Evolutionary conservation across 1,140 invertebrate species (phyloP), one percentile per base, ranked within the genome.

Genomic region (Archegozetes longisetosus): DNA sequence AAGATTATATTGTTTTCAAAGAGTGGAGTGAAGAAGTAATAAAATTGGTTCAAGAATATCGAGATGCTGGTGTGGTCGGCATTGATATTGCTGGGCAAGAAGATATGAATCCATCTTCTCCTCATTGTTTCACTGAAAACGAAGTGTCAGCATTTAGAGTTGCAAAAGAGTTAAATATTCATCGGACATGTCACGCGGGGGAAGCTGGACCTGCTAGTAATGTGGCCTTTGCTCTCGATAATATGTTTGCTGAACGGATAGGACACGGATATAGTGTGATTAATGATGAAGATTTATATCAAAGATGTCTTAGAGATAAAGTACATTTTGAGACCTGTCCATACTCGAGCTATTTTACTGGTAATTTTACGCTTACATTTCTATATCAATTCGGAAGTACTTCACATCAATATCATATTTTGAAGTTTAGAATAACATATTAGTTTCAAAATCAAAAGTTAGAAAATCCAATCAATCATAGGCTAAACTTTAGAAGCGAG

Each of bases 221-320:
- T 51, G 75, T 78, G 14, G 53, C 65, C 26, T 62, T 73, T 69
- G 79, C 78, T 14, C 26, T 82, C 4, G 71, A 78, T n/a, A 63
- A 70, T 9, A 70, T 80, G 67, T 60, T 72, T 54, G 78, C 76
- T 3, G 74, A 79, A 57, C 62, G 80, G 29, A 77, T 82, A 40
- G 80, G 80, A 4, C 80, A 82, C 66, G 80, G 80, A 1, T 82
- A 82, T 63, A 72, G 75, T 60, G 69, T 76, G 4, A 28, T 79
- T 14, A 69, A 77, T 27, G 76, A 81, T 65, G 53, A 67, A 20
- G 59, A 62, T 0, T 62, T 79, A 1, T 82, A 82, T 62, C 55
- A 72, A 28, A 65, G 67, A 50, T 69, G 70, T 40, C 49, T 65
- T 53, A 62, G 70, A 22, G 61, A 72, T 1, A 62, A 69, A 2